phyloP scores from a whole-genome alignment of 2,888 invertebrate genomes.

The Ichneumoninae sp. region DNA sequence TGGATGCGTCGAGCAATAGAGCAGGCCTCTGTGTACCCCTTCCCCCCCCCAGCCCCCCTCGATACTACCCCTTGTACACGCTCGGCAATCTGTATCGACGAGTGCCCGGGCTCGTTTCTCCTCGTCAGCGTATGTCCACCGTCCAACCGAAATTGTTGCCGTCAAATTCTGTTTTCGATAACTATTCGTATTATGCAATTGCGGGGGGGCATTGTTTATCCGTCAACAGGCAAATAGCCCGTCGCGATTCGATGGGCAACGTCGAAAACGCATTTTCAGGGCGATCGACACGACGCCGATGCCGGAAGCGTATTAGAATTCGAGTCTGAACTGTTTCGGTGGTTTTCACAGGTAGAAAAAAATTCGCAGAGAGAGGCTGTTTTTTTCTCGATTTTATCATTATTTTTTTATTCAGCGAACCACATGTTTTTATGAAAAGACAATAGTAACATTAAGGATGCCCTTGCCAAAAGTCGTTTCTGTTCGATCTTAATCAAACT shows the following conservation, averaged over 20 bases:
- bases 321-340: too few species aligned
- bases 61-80: constrained; percentile 1
- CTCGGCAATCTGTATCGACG: constrained; percentile 4
- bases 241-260: neutral
- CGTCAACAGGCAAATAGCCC: neutral
- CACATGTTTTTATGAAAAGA: too few species aligned
- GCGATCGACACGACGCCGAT: too few species aligned
- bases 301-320: neutral
- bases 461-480: too few species aligned
- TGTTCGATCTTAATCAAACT: too few species aligned
- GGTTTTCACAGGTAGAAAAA: too few species aligned
- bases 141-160: constrained; percentile 3
- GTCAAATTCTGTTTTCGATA: constrained; percentile 22
- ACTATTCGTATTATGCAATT: constrained; percentile 25
- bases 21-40: constrained; percentile 36
- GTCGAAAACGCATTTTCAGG: neutral
- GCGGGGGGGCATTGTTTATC: neutral
- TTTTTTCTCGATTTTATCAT: too few species aligned
- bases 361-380: too few species aligned
- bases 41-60: neutral
- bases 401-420: too few species aligned
- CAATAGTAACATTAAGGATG: too few species aligned
- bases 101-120: constrained; percentile 7
- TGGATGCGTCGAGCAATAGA: constrained; percentile 49
- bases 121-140: constrained; percentile 12